These are phyloP conservation scores for Myanophis thanlyinensis DNA, from an alignment of 2,113 vertebrate species.

Conservation along the genomic window DNA sequence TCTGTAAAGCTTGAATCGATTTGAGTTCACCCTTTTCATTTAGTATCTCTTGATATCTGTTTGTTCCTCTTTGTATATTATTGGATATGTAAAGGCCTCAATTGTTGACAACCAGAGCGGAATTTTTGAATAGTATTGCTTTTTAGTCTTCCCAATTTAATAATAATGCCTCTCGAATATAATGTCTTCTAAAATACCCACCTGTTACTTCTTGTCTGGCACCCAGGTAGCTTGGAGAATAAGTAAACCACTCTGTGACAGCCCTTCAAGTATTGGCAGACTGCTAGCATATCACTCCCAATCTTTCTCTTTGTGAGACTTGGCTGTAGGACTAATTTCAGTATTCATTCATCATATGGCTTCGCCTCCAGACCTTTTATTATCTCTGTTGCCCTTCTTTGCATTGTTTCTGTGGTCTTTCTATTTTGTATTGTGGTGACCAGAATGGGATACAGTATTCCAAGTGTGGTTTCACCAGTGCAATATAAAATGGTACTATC, in stretches of 20 bases:
- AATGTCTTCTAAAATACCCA: too few species aligned
- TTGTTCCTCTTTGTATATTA: too few species aligned
- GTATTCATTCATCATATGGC: neutral
- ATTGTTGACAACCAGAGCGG: too few species aligned
- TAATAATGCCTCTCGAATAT: too few species aligned
- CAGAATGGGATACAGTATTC: neutral
- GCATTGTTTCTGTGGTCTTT: neutral
- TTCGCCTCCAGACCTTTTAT: neutral
- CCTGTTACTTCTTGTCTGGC: neutral
- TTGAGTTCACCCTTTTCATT: too few species aligned
- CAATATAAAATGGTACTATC: too few species aligned
- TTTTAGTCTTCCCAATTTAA: too few species aligned
- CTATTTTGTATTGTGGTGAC: neutral
- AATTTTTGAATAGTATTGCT: too few species aligned
- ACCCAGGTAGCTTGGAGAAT: neutral
- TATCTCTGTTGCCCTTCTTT: neutral
- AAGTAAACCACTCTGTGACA: neutral
- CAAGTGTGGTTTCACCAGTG: neutral
- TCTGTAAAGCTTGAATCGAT: too few species aligned
- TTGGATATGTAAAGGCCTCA: too few species aligned
- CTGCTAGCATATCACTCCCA: neutral
- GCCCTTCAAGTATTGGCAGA: neutral
- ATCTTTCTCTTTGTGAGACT: neutral
- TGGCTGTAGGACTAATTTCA: neutral
- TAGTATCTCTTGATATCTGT: too few species aligned